Base-by-base conservation (phyloP, 1,140 invertebrate species). In the Telenomus remus region DNA sequence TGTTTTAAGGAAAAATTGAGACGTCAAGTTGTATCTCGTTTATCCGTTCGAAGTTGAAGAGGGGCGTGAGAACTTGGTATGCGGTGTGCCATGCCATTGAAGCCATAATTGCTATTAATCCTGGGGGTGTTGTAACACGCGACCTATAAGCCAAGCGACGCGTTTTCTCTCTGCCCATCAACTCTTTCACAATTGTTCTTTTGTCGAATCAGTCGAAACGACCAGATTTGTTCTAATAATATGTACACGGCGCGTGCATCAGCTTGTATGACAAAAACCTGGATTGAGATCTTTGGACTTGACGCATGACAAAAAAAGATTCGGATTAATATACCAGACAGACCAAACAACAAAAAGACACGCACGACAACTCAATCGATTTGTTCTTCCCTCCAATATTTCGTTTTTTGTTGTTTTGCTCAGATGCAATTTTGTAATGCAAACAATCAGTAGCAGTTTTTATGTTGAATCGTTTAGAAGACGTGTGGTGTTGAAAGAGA, bases 101-200 rank as follows among this genome's bases (percentile, higher is more conserved):
- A 85, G 84, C 86, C 86, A 86, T 87, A 86, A 87, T 87, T 87
- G 84, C 80, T 63, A 79, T 79, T 88, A 88, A 88, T 86, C 85
- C 86, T 70, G 74, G 64, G 82, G 85, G 83, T 80, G 79, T 68
- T 68, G 15, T 50, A 65, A 69, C 76, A 79, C 78, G 75, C 71
- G 78, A 79, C 78, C 53, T n/a, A n/a, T 55, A 49, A 63, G 53
- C 51, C 5, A 11, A 11, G n/a, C 7, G 37, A 34, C 42, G 43
- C 42, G 69, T 76, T 66, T 70, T 51, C 78, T 72, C 63, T 74
- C 64, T 37, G 19, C 16, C 8, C 47, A 39, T 53, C n/a, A 48
- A 33, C 49, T 53, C 60, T 56, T 61, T 64, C 64, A 37, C 51
- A 64, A 43, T 70, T 46, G 59, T 46, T 43, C 70, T 80, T 76